Conservation (phyloP, 2,888 invertebrate genomes). For the Electrophaes corylata region DNA sequence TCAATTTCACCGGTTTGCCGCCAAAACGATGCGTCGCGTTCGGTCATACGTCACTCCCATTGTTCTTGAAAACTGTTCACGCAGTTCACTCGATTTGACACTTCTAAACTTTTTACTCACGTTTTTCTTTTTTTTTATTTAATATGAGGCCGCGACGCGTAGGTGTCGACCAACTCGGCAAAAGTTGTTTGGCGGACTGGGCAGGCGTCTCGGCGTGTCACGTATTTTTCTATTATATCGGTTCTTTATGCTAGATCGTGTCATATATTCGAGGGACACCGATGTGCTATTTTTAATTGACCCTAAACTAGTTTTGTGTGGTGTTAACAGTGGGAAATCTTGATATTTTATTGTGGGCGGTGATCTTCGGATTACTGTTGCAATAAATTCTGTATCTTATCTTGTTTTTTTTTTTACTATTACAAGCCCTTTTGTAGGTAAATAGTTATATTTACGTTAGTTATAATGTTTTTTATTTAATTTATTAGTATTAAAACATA, state of each 20-base stretch:
- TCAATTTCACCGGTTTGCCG: conserved; percentile 69
- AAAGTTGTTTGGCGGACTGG: conserved; percentile 76
- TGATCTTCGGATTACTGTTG: conserved; percentile 4
- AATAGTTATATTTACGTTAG: too few relatives aligned
- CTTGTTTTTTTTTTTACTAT: background rate
- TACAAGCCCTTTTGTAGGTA: background rate
- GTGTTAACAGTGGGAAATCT: conserved; percentile 28
- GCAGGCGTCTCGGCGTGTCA: conserved; percentile 57
- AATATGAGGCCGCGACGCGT: conserved; percentile 51
- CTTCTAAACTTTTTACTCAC: conserved; percentile 10
- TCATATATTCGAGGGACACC: conserved; percentile 67
- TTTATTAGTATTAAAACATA: too few relatives aligned
- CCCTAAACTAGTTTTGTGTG: conserved; percentile 48
- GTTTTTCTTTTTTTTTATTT: conserved; percentile 35
- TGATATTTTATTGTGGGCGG: conserved; percentile 16
- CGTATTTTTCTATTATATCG: conserved; percentile 71
- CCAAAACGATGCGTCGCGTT: conserved; percentile 60
- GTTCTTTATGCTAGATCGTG: conserved; percentile 67
- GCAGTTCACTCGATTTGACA: conserved; percentile 26
- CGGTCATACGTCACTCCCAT: conserved; percentile 70
- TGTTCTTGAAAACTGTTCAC: conserved; percentile 38
- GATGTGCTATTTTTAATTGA: conserved; percentile 69
- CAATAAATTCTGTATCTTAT: background rate
- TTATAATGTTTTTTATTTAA: too few relatives aligned
- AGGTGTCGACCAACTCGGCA: conserved; percentile 73